phyloP scores from a whole-genome alignment of 2,888 invertebrate genomes.

The Perizoma affinitatum region DNA sequence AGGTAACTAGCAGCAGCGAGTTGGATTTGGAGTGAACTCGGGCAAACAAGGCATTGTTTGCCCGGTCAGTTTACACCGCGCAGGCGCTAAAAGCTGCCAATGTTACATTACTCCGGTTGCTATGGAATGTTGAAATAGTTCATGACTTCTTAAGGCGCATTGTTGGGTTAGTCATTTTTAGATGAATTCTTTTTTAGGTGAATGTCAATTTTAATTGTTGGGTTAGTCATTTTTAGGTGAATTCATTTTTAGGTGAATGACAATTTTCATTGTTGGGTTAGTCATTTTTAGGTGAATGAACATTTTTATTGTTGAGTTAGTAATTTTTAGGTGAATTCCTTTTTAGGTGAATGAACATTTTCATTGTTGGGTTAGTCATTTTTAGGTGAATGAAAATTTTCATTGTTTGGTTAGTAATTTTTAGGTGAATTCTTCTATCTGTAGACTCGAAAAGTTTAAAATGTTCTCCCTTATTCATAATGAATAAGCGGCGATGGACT shows the following conservation, averaged over 20 bases:
- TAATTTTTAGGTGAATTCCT: no score
- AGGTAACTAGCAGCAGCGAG: not conserved
- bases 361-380: not conserved
- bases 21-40: constrained; percentile 2
- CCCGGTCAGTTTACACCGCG: constrained; percentile 39
- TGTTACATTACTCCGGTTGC: constrained; percentile 7
- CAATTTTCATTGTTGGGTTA: no score
- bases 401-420: not conserved
- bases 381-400: no score
- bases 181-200: no score
- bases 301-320: no score
- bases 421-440: not conserved
- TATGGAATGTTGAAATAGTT: constrained; percentile 24
- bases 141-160: not conserved
- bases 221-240: no score
- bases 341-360: no score
- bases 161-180: constrained; percentile 1
- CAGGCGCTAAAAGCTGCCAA: constrained; percentile 51
- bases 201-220: no score
- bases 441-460: not conserved
- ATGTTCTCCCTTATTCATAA: no score
- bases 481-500: no score
- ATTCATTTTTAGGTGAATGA: no score
- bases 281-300: no score
- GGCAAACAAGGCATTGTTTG: constrained; percentile 39